These are phyloP conservation scores for Anguilla pacifica DNA, from an alignment of 2,797 vertebrate genomes.

Conservation along the genomic window DNA sequence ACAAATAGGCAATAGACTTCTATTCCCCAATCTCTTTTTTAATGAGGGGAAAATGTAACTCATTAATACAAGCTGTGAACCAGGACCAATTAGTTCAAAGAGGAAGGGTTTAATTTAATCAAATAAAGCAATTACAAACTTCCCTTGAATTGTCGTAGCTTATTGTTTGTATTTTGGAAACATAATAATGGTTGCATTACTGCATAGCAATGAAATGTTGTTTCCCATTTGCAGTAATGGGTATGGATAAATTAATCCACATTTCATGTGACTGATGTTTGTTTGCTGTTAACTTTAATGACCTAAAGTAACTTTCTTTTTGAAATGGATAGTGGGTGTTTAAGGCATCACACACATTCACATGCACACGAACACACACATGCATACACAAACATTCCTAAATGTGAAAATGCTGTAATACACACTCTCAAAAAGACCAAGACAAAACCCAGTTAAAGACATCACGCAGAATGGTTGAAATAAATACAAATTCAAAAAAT, in stretches of 20 bases:
- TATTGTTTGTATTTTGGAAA: conserved; percentile 21
- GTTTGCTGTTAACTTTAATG: not conserved
- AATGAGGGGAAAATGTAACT: conserved; percentile 10
- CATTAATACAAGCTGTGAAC: conserved; percentile 5
- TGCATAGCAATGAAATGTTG: conserved; percentile 27
- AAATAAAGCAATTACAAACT: conserved; percentile 17
- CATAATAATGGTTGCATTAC: conserved; percentile 13
- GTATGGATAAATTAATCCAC: not conserved
- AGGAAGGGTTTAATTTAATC: conserved; percentile 11
- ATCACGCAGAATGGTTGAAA: not conserved
- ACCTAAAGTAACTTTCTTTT: not conserved
- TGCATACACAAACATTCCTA: not conserved
- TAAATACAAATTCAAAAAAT: not conserved
- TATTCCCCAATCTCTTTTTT: not conserved
- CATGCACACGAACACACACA: not conserved
- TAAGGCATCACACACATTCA: not conserved
- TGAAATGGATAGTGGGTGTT: not conserved
- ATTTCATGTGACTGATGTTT: not conserved
- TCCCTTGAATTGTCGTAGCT: not conserved
- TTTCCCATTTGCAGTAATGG: not conserved
- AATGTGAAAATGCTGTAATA: not conserved
- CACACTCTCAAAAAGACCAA: not conserved
- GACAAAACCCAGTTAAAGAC: not conserved
- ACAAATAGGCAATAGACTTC: not conserved
- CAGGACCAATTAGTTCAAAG: conserved; percentile 5